Conservation (phyloP, 2,113 vertebrate genomes). For the Megaceryle maxima region DNA sequence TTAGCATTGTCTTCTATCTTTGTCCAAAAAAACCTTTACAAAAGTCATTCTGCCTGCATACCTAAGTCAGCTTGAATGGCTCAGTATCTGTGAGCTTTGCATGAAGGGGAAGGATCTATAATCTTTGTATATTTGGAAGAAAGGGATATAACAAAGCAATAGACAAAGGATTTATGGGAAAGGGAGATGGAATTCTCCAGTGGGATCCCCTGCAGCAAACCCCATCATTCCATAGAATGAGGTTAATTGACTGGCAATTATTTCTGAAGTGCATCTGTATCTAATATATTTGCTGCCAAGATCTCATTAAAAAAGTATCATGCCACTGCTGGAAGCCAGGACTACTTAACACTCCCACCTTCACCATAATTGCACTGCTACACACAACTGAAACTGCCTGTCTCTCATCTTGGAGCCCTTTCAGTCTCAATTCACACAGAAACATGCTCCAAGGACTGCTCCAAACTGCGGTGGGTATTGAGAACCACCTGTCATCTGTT, state of each 20-base stretch:
- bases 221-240: neutral
- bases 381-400: neutral
- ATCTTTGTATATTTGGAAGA: neutral
- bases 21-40: neutral
- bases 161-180: constrained; percentile 2
- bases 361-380: neutral
- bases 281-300: neutral
- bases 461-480: rapidly evolving
- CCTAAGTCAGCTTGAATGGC: neutral
- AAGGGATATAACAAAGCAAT: neutral
- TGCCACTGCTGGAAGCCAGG: neutral
- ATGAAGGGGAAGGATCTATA: neutral
- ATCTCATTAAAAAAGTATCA: neutral
- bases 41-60: neutral
- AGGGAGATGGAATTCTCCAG: neutral
- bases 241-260: constrained; percentile 13
- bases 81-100: neutral
- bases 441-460: neutral
- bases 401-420: neutral
- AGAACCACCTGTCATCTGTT: neutral
- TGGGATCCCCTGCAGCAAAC: constrained; percentile 5
- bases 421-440: neutral
- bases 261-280: constrained; percentile 19
- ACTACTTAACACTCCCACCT: neutral
- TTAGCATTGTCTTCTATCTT: neutral